Conservation (phyloP, 2,797 vertebrate genomes). For the Betta splendens region DNA sequence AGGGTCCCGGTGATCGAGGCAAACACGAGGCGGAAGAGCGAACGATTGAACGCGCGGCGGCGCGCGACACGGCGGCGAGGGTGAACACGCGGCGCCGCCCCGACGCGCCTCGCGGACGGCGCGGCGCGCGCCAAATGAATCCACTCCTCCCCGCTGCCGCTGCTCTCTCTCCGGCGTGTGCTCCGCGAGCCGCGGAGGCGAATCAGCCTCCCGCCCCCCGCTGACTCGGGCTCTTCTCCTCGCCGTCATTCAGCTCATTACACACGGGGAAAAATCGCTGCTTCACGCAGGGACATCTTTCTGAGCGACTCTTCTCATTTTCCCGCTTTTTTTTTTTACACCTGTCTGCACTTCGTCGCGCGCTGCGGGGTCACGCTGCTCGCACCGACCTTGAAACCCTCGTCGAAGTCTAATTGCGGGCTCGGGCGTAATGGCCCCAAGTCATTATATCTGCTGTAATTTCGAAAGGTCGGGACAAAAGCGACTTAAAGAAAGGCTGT, state of each 20-base stretch:
- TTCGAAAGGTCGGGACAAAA: constrained; percentile 50
- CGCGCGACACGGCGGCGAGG: neutral
- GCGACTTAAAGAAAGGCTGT: constrained; percentile 24
- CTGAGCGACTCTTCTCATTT: constrained; percentile 1
- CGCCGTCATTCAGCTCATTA: constrained; percentile 23
- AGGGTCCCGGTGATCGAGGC: constrained; percentile 26
- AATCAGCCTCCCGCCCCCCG: constrained; percentile 49
- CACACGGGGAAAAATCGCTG: neutral
- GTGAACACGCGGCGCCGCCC: constrained; percentile 7
- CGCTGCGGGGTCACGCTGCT: neutral
- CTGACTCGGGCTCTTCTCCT: constrained; percentile 32
- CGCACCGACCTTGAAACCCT: constrained; percentile 24
- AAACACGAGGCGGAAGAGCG: constrained; percentile 14
- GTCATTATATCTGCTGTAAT: constrained; percentile 35
- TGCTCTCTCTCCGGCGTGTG: constrained; percentile 42
- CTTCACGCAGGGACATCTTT: neutral
- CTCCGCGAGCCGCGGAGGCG: constrained; percentile 49
- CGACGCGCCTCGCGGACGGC: constrained; percentile 19
- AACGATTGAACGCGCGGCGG: neutral
- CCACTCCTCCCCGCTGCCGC: constrained; percentile 32
- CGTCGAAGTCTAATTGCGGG: constrained; percentile 35
- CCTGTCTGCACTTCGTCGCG: neutral
- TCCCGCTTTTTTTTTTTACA: neutral
- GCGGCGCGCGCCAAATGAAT: too few species aligned
- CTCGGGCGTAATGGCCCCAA: constrained; percentile 25